Evolutionary conservation across 2,113 vertebrate species (phyloP).

Genomic region (Anthoscopus minutus): DNA sequence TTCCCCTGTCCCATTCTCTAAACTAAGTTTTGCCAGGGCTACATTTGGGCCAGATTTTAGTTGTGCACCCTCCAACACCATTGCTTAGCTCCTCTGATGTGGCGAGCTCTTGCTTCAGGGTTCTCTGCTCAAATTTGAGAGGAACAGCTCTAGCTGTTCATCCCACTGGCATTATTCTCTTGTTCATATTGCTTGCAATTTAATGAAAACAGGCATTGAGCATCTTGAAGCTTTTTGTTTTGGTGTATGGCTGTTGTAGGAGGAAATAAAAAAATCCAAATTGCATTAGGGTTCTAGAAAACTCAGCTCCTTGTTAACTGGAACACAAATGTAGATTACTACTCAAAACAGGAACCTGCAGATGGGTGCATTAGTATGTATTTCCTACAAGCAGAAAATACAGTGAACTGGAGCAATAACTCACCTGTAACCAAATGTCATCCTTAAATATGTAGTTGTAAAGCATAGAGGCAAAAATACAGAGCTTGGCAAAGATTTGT

Average conservation of each 20-base stretch:
- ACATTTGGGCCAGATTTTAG: not conserved
- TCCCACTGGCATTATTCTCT: not conserved
- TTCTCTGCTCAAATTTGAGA: not conserved
- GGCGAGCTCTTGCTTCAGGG: not conserved
- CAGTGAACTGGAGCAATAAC: conserved; percentile 16
- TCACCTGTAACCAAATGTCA: conserved; percentile 51
- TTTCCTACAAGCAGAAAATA: conserved; percentile 5
- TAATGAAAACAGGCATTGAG: not conserved
- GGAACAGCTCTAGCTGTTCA: not conserved
- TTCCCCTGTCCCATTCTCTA: not conserved
- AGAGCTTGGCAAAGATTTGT: conserved; percentile 18
- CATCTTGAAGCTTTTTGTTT: not conserved
- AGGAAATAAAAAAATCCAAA: not conserved
- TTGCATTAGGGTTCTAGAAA: not conserved
- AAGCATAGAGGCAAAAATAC: conserved; percentile 33
- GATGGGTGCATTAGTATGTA: not conserved
- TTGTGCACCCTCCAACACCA: not conserved
- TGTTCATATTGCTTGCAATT: not conserved
- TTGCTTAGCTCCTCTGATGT: not conserved
- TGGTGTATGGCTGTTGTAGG: not conserved
- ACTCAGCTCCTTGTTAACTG: not conserved
- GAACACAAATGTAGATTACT: not conserved
- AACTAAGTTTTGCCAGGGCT: not conserved
- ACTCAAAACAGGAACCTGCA: not conserved
- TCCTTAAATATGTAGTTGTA: conserved; percentile 17